A percentile compares a stretch with the other conserved stretches of the same genome.
These are phyloP conservation scores for Stenoptilia bipunctidactyla DNA, from an alignment of 2,888 invertebrate species.

Conservation along the genomic window DNA sequence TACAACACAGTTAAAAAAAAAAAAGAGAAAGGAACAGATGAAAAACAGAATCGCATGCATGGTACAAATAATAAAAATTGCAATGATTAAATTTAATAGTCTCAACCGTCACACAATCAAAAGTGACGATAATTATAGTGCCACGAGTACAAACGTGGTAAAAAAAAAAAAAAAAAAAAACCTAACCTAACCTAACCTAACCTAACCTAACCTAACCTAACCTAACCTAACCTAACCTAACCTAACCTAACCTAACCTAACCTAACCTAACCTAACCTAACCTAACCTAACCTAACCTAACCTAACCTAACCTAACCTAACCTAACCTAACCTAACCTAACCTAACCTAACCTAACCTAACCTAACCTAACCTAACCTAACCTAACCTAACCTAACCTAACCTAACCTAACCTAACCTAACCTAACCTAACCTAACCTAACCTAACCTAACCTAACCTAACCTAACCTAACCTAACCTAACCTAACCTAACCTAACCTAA, in stretches of 20 bases:
- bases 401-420: conserved; percentile 4
- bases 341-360: conserved; percentile 7
- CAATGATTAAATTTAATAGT: too few species aligned
- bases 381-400: conserved; percentile 6
- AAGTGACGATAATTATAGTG: too few species aligned
- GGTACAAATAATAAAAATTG: too few species aligned
- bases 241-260: conserved; percentile 7
- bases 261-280: conserved; percentile 7
- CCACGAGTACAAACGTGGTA: too few species aligned
- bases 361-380: conserved; percentile 6
- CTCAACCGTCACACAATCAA: too few species aligned
- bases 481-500: conserved; percentile 6
- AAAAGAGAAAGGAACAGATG: neutral
- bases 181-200: conserved; percentile 6
- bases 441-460: conserved; percentile 5
- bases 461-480: conserved; percentile 6
- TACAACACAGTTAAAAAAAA: too few species aligned
- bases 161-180: too few species aligned
- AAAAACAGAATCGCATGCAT: too few species aligned
- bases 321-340: conserved; percentile 7
- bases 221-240: conserved; percentile 18
- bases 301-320: conserved; percentile 6
- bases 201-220: conserved; percentile 17
- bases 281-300: conserved; percentile 7
- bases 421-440: conserved; percentile 5